Evolutionary conservation across 1,140 invertebrate genomes (phyloP), one percentile per base, ranked within the genome.

Genomic region (Aphis craccivora): DNA sequence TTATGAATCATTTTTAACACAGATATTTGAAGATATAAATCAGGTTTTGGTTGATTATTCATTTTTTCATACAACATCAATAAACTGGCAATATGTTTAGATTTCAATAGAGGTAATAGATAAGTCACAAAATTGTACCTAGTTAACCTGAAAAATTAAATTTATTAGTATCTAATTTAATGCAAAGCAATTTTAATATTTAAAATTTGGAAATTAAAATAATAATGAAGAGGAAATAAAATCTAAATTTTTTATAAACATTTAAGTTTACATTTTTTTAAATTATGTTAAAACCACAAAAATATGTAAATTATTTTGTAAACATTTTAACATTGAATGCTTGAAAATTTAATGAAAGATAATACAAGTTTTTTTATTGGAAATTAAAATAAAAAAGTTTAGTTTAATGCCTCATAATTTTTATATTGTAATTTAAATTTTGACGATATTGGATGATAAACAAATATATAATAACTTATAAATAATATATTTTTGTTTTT

Each of bases 91-190:
- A 84, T 94, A 53, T 88, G 94, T 92, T 94, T 94, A 51, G 94
- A 94, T 87, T 94, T 93, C 22, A 94, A 94, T 40, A 81, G 81
- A 35, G 89, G 87, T 60, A 94, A 86, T 94, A 94, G 94, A 60
- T 95, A 94, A 53, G 94, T 95, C 84, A 95, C 94, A 40, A 94
- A 40, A 94, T 95, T 94, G 48, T 94, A 93, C n/a, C 93, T 94
- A 37, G 83, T 40, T 67, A 94, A 90, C 23, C 94, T 95, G 88
- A 91, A 94, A 94, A 60, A 84, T 87, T 91, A 94, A 55, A 87
- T 86, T n/a, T 4, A 18, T 67, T n/a, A 67, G 20, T n/a, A 18
- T 76, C 14, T 76, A 18, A 18, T n/a, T n/a, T n/a, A n/a, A 5
- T 76, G n/a, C 30, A n/a, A 76, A 76, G 18, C 30, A 76, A 67